Evolutionary conservation across 2,113 vertebrate genomes (phyloP), one percentile per base, ranked within the genome.

Genomic region (Rhynchomys soricoides): DNA sequence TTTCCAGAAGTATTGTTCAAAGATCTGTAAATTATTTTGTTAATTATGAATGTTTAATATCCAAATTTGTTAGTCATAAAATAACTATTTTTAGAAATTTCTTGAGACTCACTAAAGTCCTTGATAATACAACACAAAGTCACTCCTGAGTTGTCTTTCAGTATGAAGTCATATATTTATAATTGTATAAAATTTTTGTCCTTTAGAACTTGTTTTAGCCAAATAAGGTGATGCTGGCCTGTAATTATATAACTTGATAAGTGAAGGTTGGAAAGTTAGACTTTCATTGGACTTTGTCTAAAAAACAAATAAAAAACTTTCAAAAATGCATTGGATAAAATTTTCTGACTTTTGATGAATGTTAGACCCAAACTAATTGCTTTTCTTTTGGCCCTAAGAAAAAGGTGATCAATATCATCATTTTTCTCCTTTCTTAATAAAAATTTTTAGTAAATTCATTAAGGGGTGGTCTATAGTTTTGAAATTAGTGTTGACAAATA

Each of bases 391-490:
- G 86, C 15, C 4, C 3, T 21, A 57, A 77, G 40, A 68, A 45
- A 89, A 94, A 55, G 82, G 1, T 71, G 15, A 0, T 15, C 55
- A 66, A 45, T 91, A 17, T 86, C 5, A 45, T 86, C 1, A 57
- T 94, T 81, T 52, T 0, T 91, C n/a, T 92, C 21, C 55, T 55
- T 93, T 94, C 24, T 83, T 91, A n/a, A 70, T 31, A 86, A 78
- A 19, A 43, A 62, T 97, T 90, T 74, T 10, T 64, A 82, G 45
- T 43, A 91, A 95, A 95, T 89, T 85, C 1, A 16, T 40, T 93
- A n/a, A 87, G 79, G 62, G 43, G 37, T 95, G 24, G 71, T 4
- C 59, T 12, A 7, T 0, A 95, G 29, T 81, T 94, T 97, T 34
- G n/a, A 79, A 86, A 81, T 0, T 24, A 52, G 59, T 86, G 0